These are phyloP conservation scores for Drosophila oshimai DNA, from an alignment of 1,140 invertebrate genomes.

Conservation along the genomic window DNA sequence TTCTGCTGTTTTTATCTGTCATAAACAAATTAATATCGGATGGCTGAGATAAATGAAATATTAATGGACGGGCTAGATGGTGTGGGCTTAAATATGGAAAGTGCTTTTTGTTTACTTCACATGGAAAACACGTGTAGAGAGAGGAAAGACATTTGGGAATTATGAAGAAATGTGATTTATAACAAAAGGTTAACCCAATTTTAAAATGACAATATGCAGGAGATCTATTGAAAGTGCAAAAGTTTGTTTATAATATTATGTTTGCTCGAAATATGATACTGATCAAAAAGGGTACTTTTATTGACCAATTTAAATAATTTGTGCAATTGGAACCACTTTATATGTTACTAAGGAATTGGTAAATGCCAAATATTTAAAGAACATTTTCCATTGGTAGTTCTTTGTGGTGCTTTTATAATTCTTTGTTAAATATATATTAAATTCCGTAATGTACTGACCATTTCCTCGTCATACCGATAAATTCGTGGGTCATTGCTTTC, in stretches of 20 bases:
- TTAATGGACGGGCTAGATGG: conserved; percentile 34
- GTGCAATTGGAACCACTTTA: too few relatives aligned
- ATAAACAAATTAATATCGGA: conserved; percentile 56
- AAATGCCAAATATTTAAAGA: too few relatives aligned
- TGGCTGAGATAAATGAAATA: conserved; percentile 27
- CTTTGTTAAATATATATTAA: too few relatives aligned
- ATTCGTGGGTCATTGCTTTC: conserved; percentile 22
- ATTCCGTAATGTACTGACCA: neutral
- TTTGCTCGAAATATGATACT: too few relatives aligned
- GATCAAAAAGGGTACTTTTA: too few relatives aligned
- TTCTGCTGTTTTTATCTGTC: conserved; percentile 29
- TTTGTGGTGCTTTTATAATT: too few relatives aligned
- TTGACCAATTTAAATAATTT: too few relatives aligned
- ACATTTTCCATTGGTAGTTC: too few relatives aligned
- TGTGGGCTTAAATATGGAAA: conserved; percentile 3
- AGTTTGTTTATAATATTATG: neutral
- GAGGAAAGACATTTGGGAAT: conserved; percentile 11
- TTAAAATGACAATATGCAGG: neutral
- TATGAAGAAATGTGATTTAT: conserved; percentile 3
- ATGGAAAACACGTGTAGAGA: conserved; percentile 11
- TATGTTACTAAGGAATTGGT: too few relatives aligned
- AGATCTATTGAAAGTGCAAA: neutral
- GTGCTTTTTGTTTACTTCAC: conserved; percentile 14
- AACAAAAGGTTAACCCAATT: too few relatives aligned
- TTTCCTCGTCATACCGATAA: neutral